Conservation (phyloP, 2,113 vertebrate species). For the Catharus bicknelli region DNA sequence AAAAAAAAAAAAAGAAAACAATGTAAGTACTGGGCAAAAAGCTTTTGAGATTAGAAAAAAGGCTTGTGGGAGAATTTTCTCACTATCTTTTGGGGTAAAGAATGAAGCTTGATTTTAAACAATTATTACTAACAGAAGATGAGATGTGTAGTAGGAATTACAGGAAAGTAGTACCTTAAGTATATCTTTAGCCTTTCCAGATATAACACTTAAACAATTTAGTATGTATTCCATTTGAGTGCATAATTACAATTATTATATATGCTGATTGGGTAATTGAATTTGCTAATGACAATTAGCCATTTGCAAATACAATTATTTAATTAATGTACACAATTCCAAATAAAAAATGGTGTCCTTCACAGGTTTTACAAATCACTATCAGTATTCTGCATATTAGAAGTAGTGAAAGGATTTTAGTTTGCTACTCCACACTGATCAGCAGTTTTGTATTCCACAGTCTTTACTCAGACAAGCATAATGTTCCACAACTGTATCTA, state of each 20-base stretch:
- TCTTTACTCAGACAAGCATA: background rate
- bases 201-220: background rate
- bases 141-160: background rate
- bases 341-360: background rate
- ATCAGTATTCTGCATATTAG: background rate
- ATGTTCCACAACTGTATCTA: background rate
- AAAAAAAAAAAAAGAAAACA: background rate
- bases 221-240: background rate
- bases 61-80: background rate
- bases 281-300: conserved; percentile 6
- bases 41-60: background rate
- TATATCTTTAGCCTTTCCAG: background rate
- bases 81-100: background rate
- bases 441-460: background rate
- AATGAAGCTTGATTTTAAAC: conserved; percentile 10
- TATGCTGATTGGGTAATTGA: background rate
- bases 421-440: background rate
- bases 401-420: background rate
- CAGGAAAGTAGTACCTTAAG: background rate
- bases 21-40: background rate
- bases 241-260: background rate
- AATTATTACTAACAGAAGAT: background rate
- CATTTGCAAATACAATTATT: conserved; percentile 1
- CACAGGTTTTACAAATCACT: background rate
- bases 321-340: background rate